These are phyloP conservation scores for Trochalopteron elliotii DNA, from an alignment of 2,113 vertebrate genomes.

Conservation along the genomic window DNA sequence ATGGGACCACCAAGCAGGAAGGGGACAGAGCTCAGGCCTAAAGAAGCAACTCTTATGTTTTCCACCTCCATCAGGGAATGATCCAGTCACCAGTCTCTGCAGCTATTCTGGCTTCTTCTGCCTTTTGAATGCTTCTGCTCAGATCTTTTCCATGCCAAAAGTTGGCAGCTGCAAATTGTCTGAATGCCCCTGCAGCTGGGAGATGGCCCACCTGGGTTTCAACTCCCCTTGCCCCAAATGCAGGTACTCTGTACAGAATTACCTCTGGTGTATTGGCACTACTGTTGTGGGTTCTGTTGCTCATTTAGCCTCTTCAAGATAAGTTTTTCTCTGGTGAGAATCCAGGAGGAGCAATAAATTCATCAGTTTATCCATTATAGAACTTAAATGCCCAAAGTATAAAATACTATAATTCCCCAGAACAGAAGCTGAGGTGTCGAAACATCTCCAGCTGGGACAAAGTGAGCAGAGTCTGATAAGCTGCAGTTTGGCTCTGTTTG, in stretches of 20 bases:
- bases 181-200: neutral
- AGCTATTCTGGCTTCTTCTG: neutral
- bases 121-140: neutral
- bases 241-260: neutral
- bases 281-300: neutral
- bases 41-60: neutral
- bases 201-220: neutral
- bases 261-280: neutral
- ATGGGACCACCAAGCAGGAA: neutral
- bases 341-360: neutral
- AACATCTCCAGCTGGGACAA: neutral
- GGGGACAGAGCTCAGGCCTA: neutral
- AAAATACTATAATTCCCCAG: neutral
- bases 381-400: neutral
- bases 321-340: neutral
- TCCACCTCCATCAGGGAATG: neutral
- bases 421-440: neutral
- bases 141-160: neutral
- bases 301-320: neutral
- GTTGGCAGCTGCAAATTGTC: neutral
- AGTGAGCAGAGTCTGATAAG: constrained; percentile 4
- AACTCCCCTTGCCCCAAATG: neutral
- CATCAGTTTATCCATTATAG: neutral
- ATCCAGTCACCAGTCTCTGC: neutral
- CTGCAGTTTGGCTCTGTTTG: constrained; percentile 2